Percentiles rank a stretch among this genome's conserved stretches.
These are phyloP conservation scores for Eudorcas thomsonii DNA, from an alignment of 2,113 vertebrate species.

Conservation along the genomic window DNA sequence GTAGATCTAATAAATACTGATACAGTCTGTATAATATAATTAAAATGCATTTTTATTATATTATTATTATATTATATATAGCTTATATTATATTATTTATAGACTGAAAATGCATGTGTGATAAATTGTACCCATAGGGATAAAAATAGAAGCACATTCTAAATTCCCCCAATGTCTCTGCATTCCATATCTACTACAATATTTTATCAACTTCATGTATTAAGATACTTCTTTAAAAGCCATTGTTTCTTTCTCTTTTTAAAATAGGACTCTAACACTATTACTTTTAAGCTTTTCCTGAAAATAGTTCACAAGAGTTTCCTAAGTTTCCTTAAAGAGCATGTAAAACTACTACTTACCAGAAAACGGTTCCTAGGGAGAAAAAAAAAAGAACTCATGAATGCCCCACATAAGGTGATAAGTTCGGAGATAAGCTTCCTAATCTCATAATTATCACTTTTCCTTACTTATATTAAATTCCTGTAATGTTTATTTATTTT, in stretches of 20 bases:
- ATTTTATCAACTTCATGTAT: background rate
- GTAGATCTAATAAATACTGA: background rate
- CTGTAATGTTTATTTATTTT: background rate
- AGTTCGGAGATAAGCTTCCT: background rate
- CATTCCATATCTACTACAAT: background rate
- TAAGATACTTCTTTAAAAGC: background rate
- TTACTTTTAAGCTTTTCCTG: background rate
- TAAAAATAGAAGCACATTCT: background rate
- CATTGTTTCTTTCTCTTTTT: background rate
- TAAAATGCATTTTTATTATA: background rate
- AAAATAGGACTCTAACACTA: background rate
- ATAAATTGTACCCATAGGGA: background rate
- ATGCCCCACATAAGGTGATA: background rate
- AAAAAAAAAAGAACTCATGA: background rate
- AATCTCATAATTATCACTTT: background rate
- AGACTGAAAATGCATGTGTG: background rate
- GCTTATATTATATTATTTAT: too few species aligned
- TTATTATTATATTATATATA: too few species aligned
- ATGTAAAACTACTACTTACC: background rate
- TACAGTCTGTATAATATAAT: background rate
- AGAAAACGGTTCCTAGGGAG: background rate
- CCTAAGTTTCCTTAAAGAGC: background rate
- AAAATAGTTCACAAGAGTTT: background rate
- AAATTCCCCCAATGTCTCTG: background rate
- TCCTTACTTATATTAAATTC: background rate